Conservation (phyloP, 2,797 vertebrate species). For the Podarcis siculus region DNA sequence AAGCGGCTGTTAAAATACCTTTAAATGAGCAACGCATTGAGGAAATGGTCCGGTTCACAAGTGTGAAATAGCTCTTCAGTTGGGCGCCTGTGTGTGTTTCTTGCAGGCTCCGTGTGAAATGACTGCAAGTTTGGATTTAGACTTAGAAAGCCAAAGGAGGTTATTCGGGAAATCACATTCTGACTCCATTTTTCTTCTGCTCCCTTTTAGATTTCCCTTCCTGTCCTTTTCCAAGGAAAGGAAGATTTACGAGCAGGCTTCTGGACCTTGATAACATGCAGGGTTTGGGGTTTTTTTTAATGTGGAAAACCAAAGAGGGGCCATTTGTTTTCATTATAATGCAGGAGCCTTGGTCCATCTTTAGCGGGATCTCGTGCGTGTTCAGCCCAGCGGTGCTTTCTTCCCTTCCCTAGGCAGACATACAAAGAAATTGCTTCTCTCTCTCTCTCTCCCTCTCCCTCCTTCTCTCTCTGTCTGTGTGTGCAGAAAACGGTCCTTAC, state of each 20-base stretch:
- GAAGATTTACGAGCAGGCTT: neutral
- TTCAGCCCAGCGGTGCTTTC: neutral
- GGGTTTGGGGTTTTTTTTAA: neutral
- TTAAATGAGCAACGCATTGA: neutral
- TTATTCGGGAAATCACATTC: conserved; percentile 11
- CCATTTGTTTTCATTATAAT: neutral
- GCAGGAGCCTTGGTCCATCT: neutral
- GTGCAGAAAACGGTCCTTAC: neutral
- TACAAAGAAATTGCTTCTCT: neutral
- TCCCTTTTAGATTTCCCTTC: neutral
- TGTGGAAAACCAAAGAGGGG: neutral
- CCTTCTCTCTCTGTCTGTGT: neutral
- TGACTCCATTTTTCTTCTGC: neutral
- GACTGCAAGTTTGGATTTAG: conserved; percentile 32
- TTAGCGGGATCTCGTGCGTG: neutral
- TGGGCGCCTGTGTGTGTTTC: conserved; percentile 22
- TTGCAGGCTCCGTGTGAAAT: conserved; percentile 35
- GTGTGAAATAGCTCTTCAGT: conserved; percentile 41
- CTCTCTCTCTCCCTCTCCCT: too few relatives aligned
- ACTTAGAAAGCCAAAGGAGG: conserved; percentile 16
- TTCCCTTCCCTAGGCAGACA: neutral
- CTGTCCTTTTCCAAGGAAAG: neutral
- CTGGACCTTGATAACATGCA: neutral
- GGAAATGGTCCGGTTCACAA: conserved; percentile 35
- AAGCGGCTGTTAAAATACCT: conserved; percentile 13